phyloP scores from a whole-genome alignment of 1,140 invertebrate species.

The Euborellia annulipes region DNA sequence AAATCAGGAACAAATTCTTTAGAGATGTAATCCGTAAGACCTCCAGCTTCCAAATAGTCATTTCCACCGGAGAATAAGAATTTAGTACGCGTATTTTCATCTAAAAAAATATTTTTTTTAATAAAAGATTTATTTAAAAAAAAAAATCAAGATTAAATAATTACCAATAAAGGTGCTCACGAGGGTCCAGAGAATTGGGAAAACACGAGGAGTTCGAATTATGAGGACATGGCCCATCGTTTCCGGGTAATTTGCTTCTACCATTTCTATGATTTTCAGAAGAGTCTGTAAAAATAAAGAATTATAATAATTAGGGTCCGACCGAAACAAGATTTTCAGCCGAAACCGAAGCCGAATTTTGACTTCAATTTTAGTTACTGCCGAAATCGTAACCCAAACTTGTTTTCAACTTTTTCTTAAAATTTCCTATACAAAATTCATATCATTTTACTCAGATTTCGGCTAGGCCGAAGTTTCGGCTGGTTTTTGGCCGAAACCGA shows the following conservation, averaged over 20 bases:
- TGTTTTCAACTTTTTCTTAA: no score
- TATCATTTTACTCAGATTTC: no score
- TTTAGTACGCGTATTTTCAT: constrained; percentile 88
- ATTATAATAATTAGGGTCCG: background rate
- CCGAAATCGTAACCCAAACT: no score
- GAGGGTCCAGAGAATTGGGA: constrained; percentile 93
- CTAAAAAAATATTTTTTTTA: constrained; percentile 30
- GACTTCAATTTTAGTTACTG: no score
- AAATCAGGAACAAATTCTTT: constrained; percentile 81
- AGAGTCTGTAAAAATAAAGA: constrained; percentile 37
- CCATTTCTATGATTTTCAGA: constrained; percentile 85
- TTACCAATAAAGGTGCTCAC: constrained; percentile 87
- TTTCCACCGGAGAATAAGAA: constrained; percentile 87
- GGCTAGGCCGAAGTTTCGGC: no score
- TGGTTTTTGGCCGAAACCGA: no score
- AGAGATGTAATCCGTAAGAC: constrained; percentile 73
- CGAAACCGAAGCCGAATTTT: no score
- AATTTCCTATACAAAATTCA: no score
- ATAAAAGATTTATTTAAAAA: background rate
- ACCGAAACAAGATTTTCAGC: background rate
- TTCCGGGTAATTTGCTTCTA: constrained; percentile 92
- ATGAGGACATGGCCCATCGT: constrained; percentile 79
- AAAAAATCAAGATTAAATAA: constrained; percentile 13
- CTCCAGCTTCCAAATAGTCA: constrained; percentile 60
- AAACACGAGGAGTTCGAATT: constrained; percentile 76